Conservation (phyloP, 2,113 vertebrate species). For the Thryonomys swinderianus region DNA sequence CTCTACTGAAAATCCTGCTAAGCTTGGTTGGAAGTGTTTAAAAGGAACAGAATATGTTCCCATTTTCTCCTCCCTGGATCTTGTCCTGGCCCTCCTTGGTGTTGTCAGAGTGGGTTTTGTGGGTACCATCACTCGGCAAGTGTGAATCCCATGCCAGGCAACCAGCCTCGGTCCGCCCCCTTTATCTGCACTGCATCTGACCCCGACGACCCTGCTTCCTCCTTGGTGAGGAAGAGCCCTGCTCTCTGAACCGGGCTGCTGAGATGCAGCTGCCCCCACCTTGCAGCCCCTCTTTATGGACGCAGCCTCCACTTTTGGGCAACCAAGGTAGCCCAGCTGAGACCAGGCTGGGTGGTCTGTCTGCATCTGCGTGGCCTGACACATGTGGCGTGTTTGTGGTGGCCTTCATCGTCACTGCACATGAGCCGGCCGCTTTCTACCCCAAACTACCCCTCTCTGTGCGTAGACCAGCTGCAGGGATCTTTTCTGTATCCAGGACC, state of each 20-base stretch:
- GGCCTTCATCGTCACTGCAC: background rate
- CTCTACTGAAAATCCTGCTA: background rate
- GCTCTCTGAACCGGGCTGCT: background rate
- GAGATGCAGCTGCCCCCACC: background rate
- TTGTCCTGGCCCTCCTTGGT: background rate
- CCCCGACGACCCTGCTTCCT: background rate
- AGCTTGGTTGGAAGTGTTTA: background rate
- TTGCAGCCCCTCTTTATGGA: background rate
- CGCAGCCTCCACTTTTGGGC: rapidly evolving
- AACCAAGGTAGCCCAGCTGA: background rate
- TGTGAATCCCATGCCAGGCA: background rate
- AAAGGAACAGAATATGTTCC: background rate
- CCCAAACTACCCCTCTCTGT: background rate
- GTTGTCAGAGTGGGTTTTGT: background rate
- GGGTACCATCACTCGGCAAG: no score
- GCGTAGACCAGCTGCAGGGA: background rate
- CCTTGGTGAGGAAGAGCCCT: background rate
- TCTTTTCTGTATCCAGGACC: background rate
- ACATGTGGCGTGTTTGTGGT: background rate
- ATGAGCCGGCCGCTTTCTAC: background rate
- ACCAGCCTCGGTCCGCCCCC: background rate
- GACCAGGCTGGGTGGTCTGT: background rate
- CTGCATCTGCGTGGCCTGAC: background rate
- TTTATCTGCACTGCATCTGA: background rate
- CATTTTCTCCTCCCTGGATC: background rate